Conservation (phyloP, 2,797 vertebrate species). For the Sphaeramia orbicularis region DNA sequence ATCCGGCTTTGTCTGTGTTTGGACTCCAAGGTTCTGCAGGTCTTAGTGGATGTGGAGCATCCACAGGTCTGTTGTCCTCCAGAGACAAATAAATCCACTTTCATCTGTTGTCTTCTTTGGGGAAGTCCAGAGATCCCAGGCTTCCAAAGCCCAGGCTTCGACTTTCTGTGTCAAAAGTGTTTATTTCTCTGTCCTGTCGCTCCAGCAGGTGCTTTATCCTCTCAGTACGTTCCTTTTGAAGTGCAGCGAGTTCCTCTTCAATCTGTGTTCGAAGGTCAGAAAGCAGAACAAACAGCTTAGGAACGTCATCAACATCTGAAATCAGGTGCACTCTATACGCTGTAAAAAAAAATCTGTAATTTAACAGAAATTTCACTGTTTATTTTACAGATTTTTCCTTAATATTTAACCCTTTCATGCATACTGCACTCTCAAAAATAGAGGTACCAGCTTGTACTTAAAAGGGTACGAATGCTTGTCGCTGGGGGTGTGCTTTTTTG, state of each 20-base stretch:
- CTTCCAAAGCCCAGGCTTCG: slow-evolving; percentile 90
- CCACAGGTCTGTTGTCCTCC: slow-evolving; percentile 88
- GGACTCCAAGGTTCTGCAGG: slow-evolving; percentile 34
- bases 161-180: slow-evolving; percentile 80
- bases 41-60: slow-evolving; percentile 90
- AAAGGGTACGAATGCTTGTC: too few species aligned
- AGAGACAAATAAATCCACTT: slow-evolving; percentile 86
- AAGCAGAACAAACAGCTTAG: not conserved
- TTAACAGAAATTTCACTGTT: too few species aligned
- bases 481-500: too few species aligned
- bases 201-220: slow-evolving; percentile 81
- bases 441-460: too few species aligned
- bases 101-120: slow-evolving; percentile 98
- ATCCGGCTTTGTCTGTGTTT: slow-evolving; percentile 82
- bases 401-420: too few species aligned
- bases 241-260: slow-evolving; percentile 81
- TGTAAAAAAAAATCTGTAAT: too few species aligned
- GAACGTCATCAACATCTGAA: too few species aligned
- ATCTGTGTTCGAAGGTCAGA: slow-evolving; percentile 61
- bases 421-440: too few species aligned
- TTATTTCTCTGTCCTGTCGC: slow-evolving; percentile 81
- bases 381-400: too few species aligned
- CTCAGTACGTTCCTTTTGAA: slow-evolving; percentile 83
- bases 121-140: slow-evolving; percentile 94
- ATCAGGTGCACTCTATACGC: too few species aligned